These are phyloP conservation scores for Rutilus rutilus DNA, from an alignment of 2,113 vertebrate species.

Conservation along the genomic window DNA sequence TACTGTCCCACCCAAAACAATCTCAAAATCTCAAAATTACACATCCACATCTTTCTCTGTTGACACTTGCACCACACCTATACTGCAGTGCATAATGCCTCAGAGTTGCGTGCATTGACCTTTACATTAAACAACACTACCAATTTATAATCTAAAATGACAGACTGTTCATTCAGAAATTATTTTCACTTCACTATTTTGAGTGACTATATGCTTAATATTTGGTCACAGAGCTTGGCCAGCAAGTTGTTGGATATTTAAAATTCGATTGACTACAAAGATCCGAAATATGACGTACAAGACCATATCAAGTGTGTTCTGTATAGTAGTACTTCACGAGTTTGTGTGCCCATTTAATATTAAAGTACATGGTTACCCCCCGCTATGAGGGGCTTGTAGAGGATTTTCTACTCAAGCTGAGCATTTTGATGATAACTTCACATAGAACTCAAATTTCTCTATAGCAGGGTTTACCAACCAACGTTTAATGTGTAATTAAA, in stretches of 20 bases:
- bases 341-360: no score
- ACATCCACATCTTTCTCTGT: constrained; percentile 26
- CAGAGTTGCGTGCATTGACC: neutral
- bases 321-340: neutral
- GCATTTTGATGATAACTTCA: no score
- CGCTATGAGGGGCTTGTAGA: no score
- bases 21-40: constrained; percentile 53
- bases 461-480: neutral
- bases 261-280: neutral
- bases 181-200: neutral
- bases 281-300: neutral
- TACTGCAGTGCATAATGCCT: neutral
- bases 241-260: neutral
- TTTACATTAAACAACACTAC: neutral
- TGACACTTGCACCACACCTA: constrained; percentile 31
- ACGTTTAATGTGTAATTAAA: neutral
- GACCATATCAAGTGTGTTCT: neutral
- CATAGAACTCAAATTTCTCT: neutral
- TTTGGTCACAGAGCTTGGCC: neutral
- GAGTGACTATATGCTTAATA: neutral
- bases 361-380: no score
- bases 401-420: no score
- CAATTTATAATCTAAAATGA: neutral
- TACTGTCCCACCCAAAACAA: constrained; percentile 43
- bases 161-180: neutral